Percentiles rank a stretch among this genome's conserved stretches.
These are phyloP conservation scores for Actias luna DNA, from an alignment of 2,888 invertebrate genomes.

Conservation along the genomic window DNA sequence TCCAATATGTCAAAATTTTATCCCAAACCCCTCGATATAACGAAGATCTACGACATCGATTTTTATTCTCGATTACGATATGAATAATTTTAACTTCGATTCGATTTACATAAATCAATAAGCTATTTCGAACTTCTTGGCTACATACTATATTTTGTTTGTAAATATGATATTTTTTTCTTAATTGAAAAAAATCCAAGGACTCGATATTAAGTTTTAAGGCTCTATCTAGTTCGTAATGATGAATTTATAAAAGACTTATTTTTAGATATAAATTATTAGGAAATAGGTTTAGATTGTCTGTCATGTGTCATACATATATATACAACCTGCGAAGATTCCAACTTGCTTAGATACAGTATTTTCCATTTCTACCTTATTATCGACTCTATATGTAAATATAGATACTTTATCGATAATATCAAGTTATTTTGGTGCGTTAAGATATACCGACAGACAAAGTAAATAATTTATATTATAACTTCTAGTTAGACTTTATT, in stretches of 20 bases:
- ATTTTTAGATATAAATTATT: constrained; percentile 49
- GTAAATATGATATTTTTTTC: constrained; percentile 44
- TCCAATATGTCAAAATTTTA: constrained; percentile 28
- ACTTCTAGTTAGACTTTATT: constrained; percentile 18
- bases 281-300: constrained; percentile 42
- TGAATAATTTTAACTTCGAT: background rate
- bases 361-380: background rate
- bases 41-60: constrained; percentile 12
- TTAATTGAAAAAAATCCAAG: constrained; percentile 51
- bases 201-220: constrained; percentile 58
- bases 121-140: constrained; percentile 1
- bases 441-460: constrained; percentile 22
- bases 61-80: constrained; percentile 1
- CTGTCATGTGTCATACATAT: constrained; percentile 32
- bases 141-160: constrained; percentile 22
- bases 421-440: constrained; percentile 1
- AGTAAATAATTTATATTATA: constrained; percentile 34
- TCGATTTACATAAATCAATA: background rate
- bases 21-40: constrained; percentile 26
- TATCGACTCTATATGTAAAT: background rate
- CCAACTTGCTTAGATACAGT: background rate
- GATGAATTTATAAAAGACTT: constrained; percentile 71
- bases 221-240: constrained; percentile 46
- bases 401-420: no score
- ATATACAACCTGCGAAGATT: background rate